Evolutionary conservation across 2,113 vertebrate genomes (phyloP).

Genomic region (Eubucco bourcierii): DNA sequence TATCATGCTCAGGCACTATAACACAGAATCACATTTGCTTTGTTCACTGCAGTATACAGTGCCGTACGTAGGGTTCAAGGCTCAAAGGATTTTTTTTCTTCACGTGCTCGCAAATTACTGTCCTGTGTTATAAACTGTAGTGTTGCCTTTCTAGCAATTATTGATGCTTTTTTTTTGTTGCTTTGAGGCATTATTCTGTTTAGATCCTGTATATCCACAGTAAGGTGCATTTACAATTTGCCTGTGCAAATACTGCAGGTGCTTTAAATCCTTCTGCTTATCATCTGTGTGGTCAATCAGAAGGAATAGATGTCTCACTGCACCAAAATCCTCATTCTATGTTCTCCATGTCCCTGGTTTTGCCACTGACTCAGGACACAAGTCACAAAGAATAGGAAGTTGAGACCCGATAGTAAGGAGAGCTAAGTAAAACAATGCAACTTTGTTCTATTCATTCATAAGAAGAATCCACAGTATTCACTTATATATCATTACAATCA

Average conservation of each 20-base stretch:
- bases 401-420: background rate
- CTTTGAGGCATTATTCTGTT: slow-evolving; percentile 6
- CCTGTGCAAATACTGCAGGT: background rate
- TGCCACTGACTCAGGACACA: background rate
- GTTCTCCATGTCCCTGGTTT: background rate
- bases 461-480: background rate
- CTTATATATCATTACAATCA: background rate
- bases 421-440: background rate
- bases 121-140: background rate
- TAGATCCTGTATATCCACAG: background rate
- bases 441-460: background rate
- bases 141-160: slow-evolving; percentile 33
- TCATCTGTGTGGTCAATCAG: background rate
- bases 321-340: background rate
- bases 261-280: slow-evolving; percentile 31
- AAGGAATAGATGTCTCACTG: background rate
- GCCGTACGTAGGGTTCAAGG: background rate
- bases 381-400: background rate
- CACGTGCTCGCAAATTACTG: slow-evolving; percentile 48
- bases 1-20: background rate
- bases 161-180: slow-evolving; percentile 41
- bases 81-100: slow-evolving; percentile 29
- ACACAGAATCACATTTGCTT: slow-evolving; percentile 41
- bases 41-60: slow-evolving; percentile 8
- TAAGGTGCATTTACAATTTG: slow-evolving; percentile 25